Evolutionary conservation across 1,140 invertebrate genomes (phyloP).

Genomic region (Eupristina koningsbergeri): DNA sequence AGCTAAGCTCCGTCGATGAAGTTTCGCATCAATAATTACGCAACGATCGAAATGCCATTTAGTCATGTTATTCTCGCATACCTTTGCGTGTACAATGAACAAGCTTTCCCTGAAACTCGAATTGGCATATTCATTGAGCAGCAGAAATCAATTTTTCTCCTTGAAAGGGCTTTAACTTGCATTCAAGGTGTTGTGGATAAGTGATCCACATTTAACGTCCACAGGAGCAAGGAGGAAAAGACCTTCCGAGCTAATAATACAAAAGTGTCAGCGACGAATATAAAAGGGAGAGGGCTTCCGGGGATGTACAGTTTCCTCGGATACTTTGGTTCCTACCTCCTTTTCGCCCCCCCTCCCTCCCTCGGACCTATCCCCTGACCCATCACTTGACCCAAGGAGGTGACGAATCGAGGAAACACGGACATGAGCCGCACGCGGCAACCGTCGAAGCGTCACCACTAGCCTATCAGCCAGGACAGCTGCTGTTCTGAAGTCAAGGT

Average conservation of each 20-base stretch:
- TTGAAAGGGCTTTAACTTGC: background rate
- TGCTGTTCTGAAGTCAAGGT: background rate
- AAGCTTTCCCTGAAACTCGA: background rate
- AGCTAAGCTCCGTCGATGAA: no score
- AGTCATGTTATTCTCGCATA: background rate
- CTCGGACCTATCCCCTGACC: no score
- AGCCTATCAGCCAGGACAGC: background rate
- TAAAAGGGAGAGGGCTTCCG: conserved; percentile 3
- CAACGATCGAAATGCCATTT: background rate
- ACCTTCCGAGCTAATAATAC: conserved; percentile 21
- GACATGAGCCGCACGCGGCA: background rate
- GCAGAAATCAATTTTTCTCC: background rate
- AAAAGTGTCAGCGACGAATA: background rate
- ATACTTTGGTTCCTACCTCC: no score
- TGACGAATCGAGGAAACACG: background rate
- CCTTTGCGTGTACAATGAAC: background rate
- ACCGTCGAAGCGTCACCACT: no score
- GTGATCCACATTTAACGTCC: background rate
- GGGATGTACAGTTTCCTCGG: background rate
- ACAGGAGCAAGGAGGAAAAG: background rate
- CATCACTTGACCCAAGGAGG: background rate
- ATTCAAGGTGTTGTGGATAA: background rate
- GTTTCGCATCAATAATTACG: no score
- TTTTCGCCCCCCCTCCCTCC: background rate
- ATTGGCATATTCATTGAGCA: background rate